Evolutionary conservation across 2,113 vertebrate species (phyloP), one percentile per base, ranked within the genome.

Genomic region (Lophotis ruficrista): DNA sequence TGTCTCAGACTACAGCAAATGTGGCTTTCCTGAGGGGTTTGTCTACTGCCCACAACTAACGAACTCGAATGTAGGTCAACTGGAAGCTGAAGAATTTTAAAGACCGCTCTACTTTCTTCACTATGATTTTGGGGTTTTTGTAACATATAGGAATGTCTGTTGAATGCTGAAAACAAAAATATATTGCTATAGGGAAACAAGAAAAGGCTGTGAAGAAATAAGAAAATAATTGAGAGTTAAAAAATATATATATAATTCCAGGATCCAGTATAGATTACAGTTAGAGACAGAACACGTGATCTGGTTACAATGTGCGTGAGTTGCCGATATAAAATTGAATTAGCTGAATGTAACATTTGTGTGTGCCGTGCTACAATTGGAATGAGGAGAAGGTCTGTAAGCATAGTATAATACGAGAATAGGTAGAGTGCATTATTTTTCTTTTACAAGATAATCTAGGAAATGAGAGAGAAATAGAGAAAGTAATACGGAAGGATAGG

Each of bases 61-160:
- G 48, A 92, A 80, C 33, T 93, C 7, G 10, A 87, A 96, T 95
- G 54, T 83, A 95, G 92, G 91, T 97, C 78, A 94, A 8, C 86
- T 94, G 75, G 90, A 94, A 95, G 31, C 66, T 45, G 37, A 73
- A 85, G 68, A 88, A 79, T 95, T 94, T 88, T 69, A 75, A 97
- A 96, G 77, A 86, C 61, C 89, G 7, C 45, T 75, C 33, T 82
- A 47, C 38, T 84, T 89, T 27, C 71, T 51, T 80, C 7, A 27
- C 30, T 51, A 5, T 54, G 33, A 28, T 89, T 80, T 58, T 48
- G 27, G 31, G 2, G 2, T 37, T 57, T 79, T 87, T 87, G 7
- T 83, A 61, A 33, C 58, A 43, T 28, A 25, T 27, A 73, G 76
- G 91, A 96, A 83, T 75, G 10, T 71, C 61, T 47, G 4, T 48